These are phyloP conservation scores for Eutolmus rufibarbis DNA, from an alignment of 2,888 invertebrate species.

Conservation along the genomic window DNA sequence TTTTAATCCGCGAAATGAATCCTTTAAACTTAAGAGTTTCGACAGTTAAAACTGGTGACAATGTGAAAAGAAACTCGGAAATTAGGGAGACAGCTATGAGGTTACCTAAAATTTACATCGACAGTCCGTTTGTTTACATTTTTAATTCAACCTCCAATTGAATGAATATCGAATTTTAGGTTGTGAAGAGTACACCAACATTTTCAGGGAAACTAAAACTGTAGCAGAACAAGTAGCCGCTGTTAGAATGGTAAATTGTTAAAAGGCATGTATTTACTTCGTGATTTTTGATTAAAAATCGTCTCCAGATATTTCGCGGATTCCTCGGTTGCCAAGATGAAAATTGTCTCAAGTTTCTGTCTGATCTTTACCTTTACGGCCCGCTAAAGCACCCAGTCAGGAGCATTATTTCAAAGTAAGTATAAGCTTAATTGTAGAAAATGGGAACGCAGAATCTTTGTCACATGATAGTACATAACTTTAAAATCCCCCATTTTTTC, in stretches of 20 bases:
- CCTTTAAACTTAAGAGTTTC: slow-evolving; percentile 54
- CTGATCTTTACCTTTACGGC: slow-evolving; percentile 57
- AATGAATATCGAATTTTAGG: background rate
- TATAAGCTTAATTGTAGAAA: background rate
- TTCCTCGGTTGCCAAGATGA: background rate
- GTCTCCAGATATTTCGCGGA: background rate
- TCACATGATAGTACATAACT: too few relatives aligned
- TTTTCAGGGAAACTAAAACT: slow-evolving; percentile 51
- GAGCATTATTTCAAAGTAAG: slow-evolving; percentile 59
- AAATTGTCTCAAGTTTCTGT: slow-evolving; percentile 52
- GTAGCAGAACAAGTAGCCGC: slow-evolving; percentile 54
- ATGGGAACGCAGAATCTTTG: too few relatives aligned
- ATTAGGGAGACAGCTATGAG: slow-evolving; percentile 51
- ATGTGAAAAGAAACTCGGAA: slow-evolving; percentile 54
- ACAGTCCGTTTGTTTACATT: background rate
- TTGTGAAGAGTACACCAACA: background rate
- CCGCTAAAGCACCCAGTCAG: slow-evolving; percentile 62
- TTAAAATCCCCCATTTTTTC: too few relatives aligned
- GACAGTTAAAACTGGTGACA: slow-evolving; percentile 53
- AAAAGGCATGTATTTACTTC: background rate
- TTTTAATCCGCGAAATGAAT: slow-evolving; percentile 51
- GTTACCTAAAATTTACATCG: slow-evolving; percentile 50
- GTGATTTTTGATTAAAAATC: slow-evolving; percentile 4
- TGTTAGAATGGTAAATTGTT: slow-evolving; percentile 52
- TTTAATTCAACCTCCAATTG: background rate